These are phyloP conservation scores for Cepaea nemoralis DNA, from an alignment of 1,140 invertebrate species.

Conservation along the genomic window DNA sequence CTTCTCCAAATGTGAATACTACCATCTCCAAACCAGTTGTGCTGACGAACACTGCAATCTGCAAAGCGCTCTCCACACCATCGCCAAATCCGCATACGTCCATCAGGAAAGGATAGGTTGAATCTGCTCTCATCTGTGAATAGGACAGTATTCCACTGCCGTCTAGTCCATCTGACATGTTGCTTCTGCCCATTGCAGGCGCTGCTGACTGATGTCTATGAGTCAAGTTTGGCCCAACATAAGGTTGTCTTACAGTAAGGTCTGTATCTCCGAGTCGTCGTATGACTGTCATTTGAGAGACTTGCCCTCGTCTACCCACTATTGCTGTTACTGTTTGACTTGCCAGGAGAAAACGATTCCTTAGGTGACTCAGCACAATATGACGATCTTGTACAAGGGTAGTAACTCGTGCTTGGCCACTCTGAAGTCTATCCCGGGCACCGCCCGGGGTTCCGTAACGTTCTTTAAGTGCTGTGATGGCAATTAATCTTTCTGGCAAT, in stretches of 20 bases:
- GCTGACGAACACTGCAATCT: neutral
- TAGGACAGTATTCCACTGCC: neutral
- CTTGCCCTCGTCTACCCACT: no score
- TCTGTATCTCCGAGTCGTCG: neutral
- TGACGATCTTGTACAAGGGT: no score
- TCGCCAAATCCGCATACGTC: neutral
- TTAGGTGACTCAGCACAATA: no score
- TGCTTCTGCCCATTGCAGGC: neutral
- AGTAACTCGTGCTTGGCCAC: no score
- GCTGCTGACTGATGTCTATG: neutral
- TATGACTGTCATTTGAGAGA: neutral
- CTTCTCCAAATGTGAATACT: neutral
- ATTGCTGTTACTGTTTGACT: no score
- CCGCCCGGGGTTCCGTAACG: no score
- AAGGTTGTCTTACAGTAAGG: neutral
- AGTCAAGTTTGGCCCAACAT: slow-evolving; percentile 9
- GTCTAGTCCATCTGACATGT: neutral
- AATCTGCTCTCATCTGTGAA: neutral
- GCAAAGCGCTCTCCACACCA: neutral
- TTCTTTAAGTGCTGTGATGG: no score
- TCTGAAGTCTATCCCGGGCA: no score
- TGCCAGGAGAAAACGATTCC: no score
- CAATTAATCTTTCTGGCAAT: no score
- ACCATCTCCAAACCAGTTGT: neutral
- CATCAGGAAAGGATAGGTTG: neutral